Conservation (phyloP, 2,888 invertebrate species). For the Protophormia terraenovae region DNA sequence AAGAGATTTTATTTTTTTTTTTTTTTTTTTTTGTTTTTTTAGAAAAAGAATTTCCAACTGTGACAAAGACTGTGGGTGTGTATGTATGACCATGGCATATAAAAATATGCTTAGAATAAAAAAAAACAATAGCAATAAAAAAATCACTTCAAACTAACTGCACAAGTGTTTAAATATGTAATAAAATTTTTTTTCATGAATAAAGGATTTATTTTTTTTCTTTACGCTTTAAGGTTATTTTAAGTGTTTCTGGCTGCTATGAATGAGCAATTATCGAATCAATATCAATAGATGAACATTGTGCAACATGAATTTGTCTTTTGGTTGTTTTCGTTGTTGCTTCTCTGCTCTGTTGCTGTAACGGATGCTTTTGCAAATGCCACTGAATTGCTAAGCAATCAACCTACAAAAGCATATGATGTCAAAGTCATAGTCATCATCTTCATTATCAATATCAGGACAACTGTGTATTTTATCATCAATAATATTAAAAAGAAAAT, state of each 20-base stretch:
- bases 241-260: slow-evolving; percentile 65
- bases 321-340: slow-evolving; percentile 1
- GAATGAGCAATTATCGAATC: slow-evolving; percentile 66
- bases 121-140: slow-evolving; percentile 12
- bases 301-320: slow-evolving; percentile 6
- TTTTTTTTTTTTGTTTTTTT: slow-evolving; percentile 17
- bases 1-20: no score
- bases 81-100: slow-evolving; percentile 50
- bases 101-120: slow-evolving; percentile 37
- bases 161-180: slow-evolving; percentile 52
- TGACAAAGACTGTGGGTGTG: not conserved
- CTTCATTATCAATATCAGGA: slow-evolving; percentile 36
- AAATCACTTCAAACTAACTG: slow-evolving; percentile 34
- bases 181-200: slow-evolving; percentile 39
- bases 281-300: slow-evolving; percentile 39
- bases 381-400: slow-evolving; percentile 33
- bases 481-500: no score
- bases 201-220: slow-evolving; percentile 21
- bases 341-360: not conserved
- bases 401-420: slow-evolving; percentile 55
- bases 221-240: slow-evolving; percentile 50
- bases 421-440: slow-evolving; percentile 57
- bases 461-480: not conserved
- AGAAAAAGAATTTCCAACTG: not conserved
- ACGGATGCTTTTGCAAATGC: not conserved